Evolutionary conservation across 2,797 vertebrate genomes (phyloP).

Genomic region (Peromyscus nudipes): DNA sequence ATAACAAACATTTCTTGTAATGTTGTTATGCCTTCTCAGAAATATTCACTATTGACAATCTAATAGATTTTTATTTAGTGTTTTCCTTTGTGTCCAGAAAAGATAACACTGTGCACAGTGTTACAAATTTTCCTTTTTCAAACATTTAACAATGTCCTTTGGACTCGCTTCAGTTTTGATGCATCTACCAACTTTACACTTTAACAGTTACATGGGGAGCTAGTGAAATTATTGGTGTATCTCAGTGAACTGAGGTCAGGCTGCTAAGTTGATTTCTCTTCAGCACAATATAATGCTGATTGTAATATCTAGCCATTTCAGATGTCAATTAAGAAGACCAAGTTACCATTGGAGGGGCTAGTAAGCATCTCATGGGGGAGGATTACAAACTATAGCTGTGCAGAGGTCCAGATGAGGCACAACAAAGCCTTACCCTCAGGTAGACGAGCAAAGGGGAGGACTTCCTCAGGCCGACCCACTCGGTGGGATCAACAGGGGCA

Average conservation of each 20-base stretch:
- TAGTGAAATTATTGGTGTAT: neutral
- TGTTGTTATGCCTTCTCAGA: neutral
- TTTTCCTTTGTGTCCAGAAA: slow-evolving; percentile 54
- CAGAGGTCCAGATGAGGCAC: neutral
- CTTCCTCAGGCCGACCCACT: slow-evolving; percentile 96
- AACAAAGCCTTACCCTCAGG: slow-evolving; percentile 92
- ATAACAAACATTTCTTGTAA: neutral
- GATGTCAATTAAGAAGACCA: neutral
- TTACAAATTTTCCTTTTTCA: slow-evolving; percentile 13
- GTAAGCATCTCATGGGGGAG: neutral
- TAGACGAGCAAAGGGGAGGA: slow-evolving; percentile 91
- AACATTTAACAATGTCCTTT: neutral
- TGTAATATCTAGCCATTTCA: neutral
- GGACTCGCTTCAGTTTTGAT: neutral
- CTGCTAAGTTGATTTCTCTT: neutral
- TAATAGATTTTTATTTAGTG: neutral
- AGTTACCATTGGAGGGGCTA: neutral
- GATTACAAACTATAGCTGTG: neutral
- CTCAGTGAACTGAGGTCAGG: slow-evolving; percentile 1
- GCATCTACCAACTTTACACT: neutral
- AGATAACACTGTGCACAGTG: neutral
- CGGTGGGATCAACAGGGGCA: slow-evolving; percentile 91
- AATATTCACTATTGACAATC: neutral
- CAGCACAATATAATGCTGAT: neutral
- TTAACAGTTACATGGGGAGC: neutral